Conservation (phyloP, 2,888 invertebrate species). For the Amphipoea lucens region DNA sequence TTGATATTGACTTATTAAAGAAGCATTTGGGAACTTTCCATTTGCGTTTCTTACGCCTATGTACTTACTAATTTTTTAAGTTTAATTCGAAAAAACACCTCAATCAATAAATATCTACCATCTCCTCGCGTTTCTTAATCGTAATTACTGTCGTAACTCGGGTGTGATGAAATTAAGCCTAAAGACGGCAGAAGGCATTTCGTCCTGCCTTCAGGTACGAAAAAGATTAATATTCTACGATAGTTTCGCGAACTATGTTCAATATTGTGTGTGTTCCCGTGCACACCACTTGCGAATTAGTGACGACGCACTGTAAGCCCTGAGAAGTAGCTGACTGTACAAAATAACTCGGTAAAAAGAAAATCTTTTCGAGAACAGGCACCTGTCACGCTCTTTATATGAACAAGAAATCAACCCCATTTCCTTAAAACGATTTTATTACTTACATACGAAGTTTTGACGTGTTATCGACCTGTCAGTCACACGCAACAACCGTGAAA, state of each 20-base stretch:
- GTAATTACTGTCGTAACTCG: slow-evolving; percentile 8
- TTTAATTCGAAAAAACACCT: background rate
- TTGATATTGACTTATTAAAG: background rate
- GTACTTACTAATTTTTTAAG: background rate
- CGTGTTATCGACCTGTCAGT: slow-evolving; percentile 30
- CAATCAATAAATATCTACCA: background rate
- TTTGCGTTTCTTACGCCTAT: background rate
- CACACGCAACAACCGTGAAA: slow-evolving; percentile 9
- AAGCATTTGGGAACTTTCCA: background rate
- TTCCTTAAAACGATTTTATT: slow-evolving; percentile 22
- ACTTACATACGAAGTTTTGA: slow-evolving; percentile 32
- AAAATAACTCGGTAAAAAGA: background rate
- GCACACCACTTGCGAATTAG: slow-evolving; percentile 50
- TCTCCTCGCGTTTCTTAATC: background rate
- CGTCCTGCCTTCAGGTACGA: slow-evolving; percentile 16
- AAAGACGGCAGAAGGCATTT: slow-evolving; percentile 34
- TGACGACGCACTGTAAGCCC: slow-evolving; percentile 21
- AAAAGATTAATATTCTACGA: slow-evolving; percentile 49
- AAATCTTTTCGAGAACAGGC: too few relatives aligned
- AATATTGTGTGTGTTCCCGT: slow-evolving; percentile 51
- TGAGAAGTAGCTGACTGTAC: background rate
- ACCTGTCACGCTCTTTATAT: background rate
- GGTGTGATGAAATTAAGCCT: slow-evolving; percentile 23
- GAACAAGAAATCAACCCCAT: slow-evolving; percentile 17
- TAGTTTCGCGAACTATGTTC: slow-evolving; percentile 47